Percentiles rank a stretch among this genome's conserved stretches.
Conservation (phyloP, 2,113 vertebrate species). For the Platanista minor region DNA sequence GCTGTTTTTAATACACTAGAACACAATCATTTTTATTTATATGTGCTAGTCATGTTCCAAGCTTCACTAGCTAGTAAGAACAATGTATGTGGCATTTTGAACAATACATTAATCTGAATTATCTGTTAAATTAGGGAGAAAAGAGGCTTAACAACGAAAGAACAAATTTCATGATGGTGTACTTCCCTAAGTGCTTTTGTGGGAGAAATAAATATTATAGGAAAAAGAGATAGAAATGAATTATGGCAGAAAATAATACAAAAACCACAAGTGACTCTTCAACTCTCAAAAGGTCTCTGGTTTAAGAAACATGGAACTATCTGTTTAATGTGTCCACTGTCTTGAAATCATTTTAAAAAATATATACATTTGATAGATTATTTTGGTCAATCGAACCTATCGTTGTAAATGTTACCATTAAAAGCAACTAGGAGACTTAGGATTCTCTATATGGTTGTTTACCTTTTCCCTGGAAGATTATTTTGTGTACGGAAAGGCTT, state of each 20-base stretch:
- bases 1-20: not conserved
- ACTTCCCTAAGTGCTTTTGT: not conserved
- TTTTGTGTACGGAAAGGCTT: not conserved
- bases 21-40: not conserved
- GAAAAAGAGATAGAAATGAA: not conserved
- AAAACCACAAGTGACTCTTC: not conserved
- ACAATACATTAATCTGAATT: not conserved
- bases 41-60: not conserved
- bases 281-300: not conserved
- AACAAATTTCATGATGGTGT: not conserved
- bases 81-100: not conserved
- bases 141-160: not conserved
- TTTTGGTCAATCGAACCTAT: not conserved
- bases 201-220: not conserved
- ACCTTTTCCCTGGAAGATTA: not conserved
- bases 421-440: not conserved
- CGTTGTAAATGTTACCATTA: not conserved
- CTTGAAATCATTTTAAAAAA: not conserved
- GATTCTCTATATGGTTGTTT: not conserved
- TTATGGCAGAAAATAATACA: not conserved
- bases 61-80: not conserved
- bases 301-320: not conserved
- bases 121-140: not conserved
- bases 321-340: not conserved
- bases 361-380: not conserved